Base-by-base conservation (phyloP, 2,797 vertebrate genomes). In the Austrolebias charrua region DNA sequence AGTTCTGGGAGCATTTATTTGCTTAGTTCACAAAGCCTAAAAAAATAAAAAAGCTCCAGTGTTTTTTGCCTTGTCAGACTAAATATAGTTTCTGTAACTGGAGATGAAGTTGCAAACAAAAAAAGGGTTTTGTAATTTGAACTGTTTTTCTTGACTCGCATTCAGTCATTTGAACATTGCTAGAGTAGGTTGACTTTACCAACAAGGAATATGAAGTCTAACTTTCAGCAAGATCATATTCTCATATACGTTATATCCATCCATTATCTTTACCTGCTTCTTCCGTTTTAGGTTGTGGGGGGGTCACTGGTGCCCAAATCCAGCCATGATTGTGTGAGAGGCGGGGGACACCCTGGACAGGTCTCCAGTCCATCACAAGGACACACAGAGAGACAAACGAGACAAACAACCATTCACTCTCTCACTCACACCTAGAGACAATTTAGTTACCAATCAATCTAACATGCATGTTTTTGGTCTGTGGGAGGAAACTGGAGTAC, bases 1-100 rank as follows among this genome's bases (percentile, higher is more conserved):
- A 85, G 86, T 91, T 91, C 91, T 89, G 86, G 85, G 85, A 88
- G 78, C 85, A 67, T 88, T 92, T 90, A 90, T 91, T 91, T 89
- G 85, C 88, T 80, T 83, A 82, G 87, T 91, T 91, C 90, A 88
- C 84, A 79, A 89, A 90, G 86, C 82, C 80, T 79, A 84, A 84
- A 89, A 38, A 11, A 38, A 38, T 9, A 38, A 88, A 90, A 89
- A 90, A 90, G 80, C 55, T 65, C 76, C 59, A 68, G 78, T 70
- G 67, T 69, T 83, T 80, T 83, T 67, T 75, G 81, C 82, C 55
- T 54, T 63, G 68, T 74, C 55, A 28, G 44, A 55, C 63, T 46
- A 65, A 51, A 47, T 67, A 70, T 56, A 18, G 43, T 29, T 53
- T 59, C 58, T 51, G 63, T 65, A 66, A 71, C 71, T 64, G 57